Evolutionary conservation across 2,797 vertebrate genomes (phyloP), one percentile per base, ranked within the genome.

Genomic region (Sebastes minor): DNA sequence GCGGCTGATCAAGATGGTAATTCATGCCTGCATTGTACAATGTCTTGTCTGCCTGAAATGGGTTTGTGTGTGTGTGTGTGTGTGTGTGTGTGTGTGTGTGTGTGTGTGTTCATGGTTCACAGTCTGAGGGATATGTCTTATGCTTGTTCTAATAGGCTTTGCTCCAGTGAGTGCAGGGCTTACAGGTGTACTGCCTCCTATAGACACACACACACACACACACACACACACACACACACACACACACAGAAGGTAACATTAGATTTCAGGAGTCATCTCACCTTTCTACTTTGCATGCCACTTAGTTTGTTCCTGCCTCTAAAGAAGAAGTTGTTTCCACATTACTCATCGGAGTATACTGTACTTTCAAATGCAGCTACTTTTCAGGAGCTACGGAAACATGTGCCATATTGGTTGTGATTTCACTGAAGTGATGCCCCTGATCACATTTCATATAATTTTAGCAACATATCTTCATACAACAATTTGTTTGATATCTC

Each of bases 121-220:
- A 90, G 85, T 90, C 82, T 87, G 82, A 86, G 77, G 76, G 74
- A 84, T 83, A 88, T 86, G 86, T 92, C 87, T 82, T 88, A 56
- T 67, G 78, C 87, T 92, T 91, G 89, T 93, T 92, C 80, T 91
- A 94, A 94, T 90, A 93, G 87, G 92, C 74, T 93, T 86, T 92
- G 92, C 92, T 91, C 77, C 86, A 91, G 77, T 90, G 92, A 84
- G 76, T 91, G 80, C 89, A 88, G 76, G 76, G 90, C 90, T 93
- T 93, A 94, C 90, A 91, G 75, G 88, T 92, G 87, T 91, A 86
- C 49, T 74, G 64, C 80, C 52, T 86, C 32, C 75, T 72, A 75
- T 38, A 33, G 13, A 65, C n/a, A 71, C 32, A 80, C 72, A 72
- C 16, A 73, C 65, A 76, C 57, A 38, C 62, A 78, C 71, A 35